Base-by-base conservation (phyloP, 37 sponge, comb jelly and placozoan genomes). In the Dysidea cf. avara region DNA sequence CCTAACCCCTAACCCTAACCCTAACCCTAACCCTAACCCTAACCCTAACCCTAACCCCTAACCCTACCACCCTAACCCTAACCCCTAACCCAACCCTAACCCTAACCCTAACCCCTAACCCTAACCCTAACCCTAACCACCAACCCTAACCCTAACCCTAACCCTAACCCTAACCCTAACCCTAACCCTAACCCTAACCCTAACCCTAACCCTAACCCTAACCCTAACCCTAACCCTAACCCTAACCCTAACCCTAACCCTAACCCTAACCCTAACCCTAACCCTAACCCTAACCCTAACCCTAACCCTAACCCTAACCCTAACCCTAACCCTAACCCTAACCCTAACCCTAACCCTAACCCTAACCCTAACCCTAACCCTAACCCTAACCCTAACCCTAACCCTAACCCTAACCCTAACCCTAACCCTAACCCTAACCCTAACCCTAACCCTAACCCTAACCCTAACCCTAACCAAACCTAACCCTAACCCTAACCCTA, bases 21-120 rank as follows among this genome's bases (percentile, higher is more conserved):
- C 77, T 75, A 75, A 75, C 77, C 77, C 77, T 75, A 75, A 75
- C 77, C 77, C 77, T 75, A 75, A 75, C 77, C 77, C 77, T 75
- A 75, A 75, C 77, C 77, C 77, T 75, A 75, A 75, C 77, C 77
- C 77, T 63, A 75, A 75, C 77, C 77, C 77, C 66, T 66, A 75
- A 64, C 77, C 77, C 66, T 66, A 75, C 77, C 34, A 75, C 64
- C 77, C 77, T 67, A 75, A 75, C 74, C 74, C 60, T 72, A 57
- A 57, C 43, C 67, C 46, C 46, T 34, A 65, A 14, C 67, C 67
- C 21, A 46, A 65, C 43, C 67, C 67, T n/a, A n/a, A n/a, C n/a
- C n/a, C n/a, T n/a, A n/a, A n/a, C n/a, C n/a, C n/a, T n/a, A n/a
- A n/a, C n/a, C n/a, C n/a, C n/a, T n/a, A n/a, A n/a, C n/a, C n/a